Base-by-base conservation (phyloP, 1,140 invertebrate species). In the Neelides sp. region DNA sequence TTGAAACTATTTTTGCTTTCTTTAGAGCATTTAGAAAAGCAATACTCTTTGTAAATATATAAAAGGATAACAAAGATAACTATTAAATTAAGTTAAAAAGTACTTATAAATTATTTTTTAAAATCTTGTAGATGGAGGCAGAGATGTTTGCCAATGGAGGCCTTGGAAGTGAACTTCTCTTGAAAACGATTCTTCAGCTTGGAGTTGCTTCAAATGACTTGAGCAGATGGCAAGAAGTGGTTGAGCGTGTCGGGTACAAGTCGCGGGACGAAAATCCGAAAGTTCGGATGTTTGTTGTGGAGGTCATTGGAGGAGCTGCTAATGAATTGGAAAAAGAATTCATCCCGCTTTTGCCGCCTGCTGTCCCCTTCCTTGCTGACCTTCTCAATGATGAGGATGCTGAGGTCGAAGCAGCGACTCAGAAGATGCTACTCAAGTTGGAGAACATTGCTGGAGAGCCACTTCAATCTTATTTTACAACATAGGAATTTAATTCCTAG, bases 371-470 rank as follows among this genome's bases (percentile, higher is more conserved):
- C 68, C 68, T 90, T 1, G 81, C 82, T 0, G 85, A 90, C 65
- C 67, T 90, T 13, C 66, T 89, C 17, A 84, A 87, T 68, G 85
- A 91, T 65, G 85, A 89, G 52, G 79, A 85, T 49, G 73, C 78
- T 53, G 69, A 67, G 20, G 83, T 87, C n/a, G 85, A 90, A 64
- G 73, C 76, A 30, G 74, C 72, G 24, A 82, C 82, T 1, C 78
- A 83, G 54, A 76, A 75, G 49, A 76, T 80, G 3, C 76, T 90
- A 5, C 75, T 80, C 53, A 79, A 84, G 52, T 68, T 90, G 35
- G 86, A 90, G 67, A 74, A 78, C 28, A 78, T 88, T 64, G 69
- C 90, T 3, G 85, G 83, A 2, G 85, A 91, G 71, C 81, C 85
- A 0, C 68, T 91, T 17, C 80, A 84, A 62, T 61, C 65, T 22